Evolutionary conservation across 1,140 invertebrate species (phyloP).

Genomic region (Zaprionus lachaisei): DNA sequence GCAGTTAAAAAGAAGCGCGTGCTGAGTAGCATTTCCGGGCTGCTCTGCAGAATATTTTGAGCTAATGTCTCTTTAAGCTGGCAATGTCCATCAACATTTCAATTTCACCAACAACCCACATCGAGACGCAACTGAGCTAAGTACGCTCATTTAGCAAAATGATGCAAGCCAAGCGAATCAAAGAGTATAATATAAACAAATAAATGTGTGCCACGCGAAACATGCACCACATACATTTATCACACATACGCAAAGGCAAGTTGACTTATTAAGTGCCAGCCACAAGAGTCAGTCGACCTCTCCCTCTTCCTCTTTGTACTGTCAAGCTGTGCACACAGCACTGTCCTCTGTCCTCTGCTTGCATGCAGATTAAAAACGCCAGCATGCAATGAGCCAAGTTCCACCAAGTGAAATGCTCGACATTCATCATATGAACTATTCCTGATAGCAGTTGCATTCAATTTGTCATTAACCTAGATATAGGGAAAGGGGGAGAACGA

Average conservation of each 20-base stretch:
- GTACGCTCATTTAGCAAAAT: slow-evolving; percentile 68
- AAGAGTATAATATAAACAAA: slow-evolving; percentile 27
- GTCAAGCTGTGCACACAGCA: slow-evolving; percentile 47
- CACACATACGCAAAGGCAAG: slow-evolving; percentile 46
- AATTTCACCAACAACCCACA: slow-evolving; percentile 4
- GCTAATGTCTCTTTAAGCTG: slow-evolving; percentile 66
- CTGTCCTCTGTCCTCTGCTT: slow-evolving; percentile 34
- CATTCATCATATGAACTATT: slow-evolving; percentile 48
- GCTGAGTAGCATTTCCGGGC: background rate
- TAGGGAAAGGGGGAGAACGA: no score
- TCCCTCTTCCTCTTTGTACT: background rate
- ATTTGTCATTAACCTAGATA: slow-evolving; percentile 51
- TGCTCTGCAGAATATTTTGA: background rate
- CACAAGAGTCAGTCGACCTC: slow-evolving; percentile 8
- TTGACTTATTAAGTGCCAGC: slow-evolving; percentile 68
- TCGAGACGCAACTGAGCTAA: slow-evolving; percentile 38
- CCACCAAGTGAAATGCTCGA: slow-evolving; percentile 6
- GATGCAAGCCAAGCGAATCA: slow-evolving; percentile 44
- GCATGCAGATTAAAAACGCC: slow-evolving; percentile 61
- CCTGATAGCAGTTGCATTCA: slow-evolving; percentile 56
- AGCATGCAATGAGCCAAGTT: slow-evolving; percentile 38
- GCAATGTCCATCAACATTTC: slow-evolving; percentile 23
- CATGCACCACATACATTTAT: slow-evolving; percentile 24
- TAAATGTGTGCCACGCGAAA: slow-evolving; percentile 26
- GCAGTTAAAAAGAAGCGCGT: background rate